Evolutionary conservation across 2,888 invertebrate genomes (phyloP), one percentile per base, ranked within the genome.

Genomic region (Ormyrus pomaceus): DNA sequence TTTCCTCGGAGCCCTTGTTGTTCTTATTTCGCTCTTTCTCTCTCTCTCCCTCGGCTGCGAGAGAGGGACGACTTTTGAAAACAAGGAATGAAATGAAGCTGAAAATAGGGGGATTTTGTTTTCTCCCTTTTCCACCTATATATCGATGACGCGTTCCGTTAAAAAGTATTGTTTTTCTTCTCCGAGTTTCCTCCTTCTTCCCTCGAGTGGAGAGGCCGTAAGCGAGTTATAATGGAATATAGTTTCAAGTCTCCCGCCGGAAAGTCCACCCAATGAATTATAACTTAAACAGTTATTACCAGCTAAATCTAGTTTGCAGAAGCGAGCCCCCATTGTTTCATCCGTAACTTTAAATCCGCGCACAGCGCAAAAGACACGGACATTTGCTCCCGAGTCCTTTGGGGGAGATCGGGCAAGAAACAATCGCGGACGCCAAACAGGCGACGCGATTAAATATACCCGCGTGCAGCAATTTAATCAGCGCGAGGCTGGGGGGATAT

Each of bases 51-150:
- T 66, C 13, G n/a, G 53, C 34, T 8, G 56, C 9, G 48, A 48
- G 59, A 55, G 62, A 45, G 46, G 34, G 11, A 59, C 59, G 69
- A 64, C 64, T 65, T 77, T 73, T 45, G 55, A 62, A 73, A 62
- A 72, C 66, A 72, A 65, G 66, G 61, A 55, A 72, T 19, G 48
- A 53, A 72, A 72, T 56, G 55, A 71, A 77, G 50, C 70, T 65
- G 70, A 77, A 65, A 77, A 77, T 65, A 64, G 70, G 34, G 34
- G 56, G 64, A 34, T 74, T 65, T 55, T 50, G 70, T 50, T 62
- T 69, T 69, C 45, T 13, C 50, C 34, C 46, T 11, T 8, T 58
- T 11, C 6, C 3, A 10, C 2, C 19, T 56, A 48, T 62, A 66
- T 66, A 66, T 66, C 66, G 66, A 53, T 53, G 51, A 34, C 64